Evolutionary conservation across 2,113 vertebrate species (phyloP), one percentile per base, ranked within the genome.

Genomic region (Ceuthmochares aereus): DNA sequence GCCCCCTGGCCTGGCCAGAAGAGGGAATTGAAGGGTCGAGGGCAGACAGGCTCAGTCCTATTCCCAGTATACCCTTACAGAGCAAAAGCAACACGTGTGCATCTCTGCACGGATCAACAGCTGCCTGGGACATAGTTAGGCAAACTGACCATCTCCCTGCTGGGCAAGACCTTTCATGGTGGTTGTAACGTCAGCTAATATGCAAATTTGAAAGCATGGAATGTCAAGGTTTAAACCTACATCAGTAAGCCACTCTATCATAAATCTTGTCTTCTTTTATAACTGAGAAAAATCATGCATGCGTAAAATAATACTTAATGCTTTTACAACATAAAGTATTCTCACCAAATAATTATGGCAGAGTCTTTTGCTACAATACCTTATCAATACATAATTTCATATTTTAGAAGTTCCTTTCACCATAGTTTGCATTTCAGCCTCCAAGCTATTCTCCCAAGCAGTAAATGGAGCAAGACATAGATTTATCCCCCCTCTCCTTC

Each of bases 351-450:
- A 62, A 30, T 73, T 47, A 62, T 0, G 0, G 10, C 23, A 55
- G 14, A 74, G 23, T 29, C 12, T 77, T 15, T 55, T 66, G 30
- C 14, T 55, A 40, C 30, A 60, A 2, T 69, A 58, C 22, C 29
- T 84, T 79, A 80, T 37, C 43, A 43, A 27, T 37, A 73, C 12
- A 32, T 15, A 34, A 69, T 70, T 83, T 76, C 9, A 1, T 58
- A 79, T 85, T 91, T 94, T 72, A 73, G 27, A 58, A 94, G 56
- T 58, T 85, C 6, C 36, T 86, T 77, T 74, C 56, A 86, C 29
- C 62, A n/a, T 12, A 63, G 30, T 68, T 84, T 86, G 54, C 8
- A 42, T 87, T 90, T 93, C 64, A 75, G 56, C 36, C 22, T 84
- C 68, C 55, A 73, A 70, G 36, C 21, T 70, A 30, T 43, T 88